Evolutionary conservation across 1,140 invertebrate species (phyloP).

Genomic region (Apocrypta bakeri): DNA sequence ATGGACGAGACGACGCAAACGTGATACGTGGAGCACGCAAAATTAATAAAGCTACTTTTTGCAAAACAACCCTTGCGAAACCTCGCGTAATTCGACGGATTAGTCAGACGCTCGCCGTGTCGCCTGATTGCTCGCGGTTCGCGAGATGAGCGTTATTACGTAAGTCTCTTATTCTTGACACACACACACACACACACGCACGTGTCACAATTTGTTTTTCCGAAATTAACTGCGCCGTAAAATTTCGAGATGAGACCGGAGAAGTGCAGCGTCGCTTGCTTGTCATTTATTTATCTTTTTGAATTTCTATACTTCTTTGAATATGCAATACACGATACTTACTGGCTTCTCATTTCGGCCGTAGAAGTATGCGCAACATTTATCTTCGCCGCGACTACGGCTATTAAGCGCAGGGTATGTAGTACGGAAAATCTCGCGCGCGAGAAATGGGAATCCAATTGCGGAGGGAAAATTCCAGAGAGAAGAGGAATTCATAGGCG

Average conservation of each 20-base stretch:
- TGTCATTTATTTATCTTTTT: too few species aligned
- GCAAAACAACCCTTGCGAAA: not conserved
- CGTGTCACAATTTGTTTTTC: too few species aligned
- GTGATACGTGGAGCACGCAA: not conserved
- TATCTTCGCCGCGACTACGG: not conserved
- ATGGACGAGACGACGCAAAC: not conserved
- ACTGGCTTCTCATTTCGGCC: conserved; percentile 18
- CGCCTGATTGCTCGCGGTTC: not conserved
- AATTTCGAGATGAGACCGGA: too few species aligned
- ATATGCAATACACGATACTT: too few species aligned
- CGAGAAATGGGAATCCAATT: not conserved
- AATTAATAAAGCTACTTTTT: not conserved
- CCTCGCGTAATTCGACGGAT: not conserved
- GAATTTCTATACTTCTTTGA: too few species aligned
- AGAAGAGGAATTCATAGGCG: not conserved
- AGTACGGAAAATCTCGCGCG: not conserved
- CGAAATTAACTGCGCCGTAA: too few species aligned
- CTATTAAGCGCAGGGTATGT: not conserved
- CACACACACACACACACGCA: too few species aligned
- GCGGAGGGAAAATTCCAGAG: not conserved
- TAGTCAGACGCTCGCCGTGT: not conserved
- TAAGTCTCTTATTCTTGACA: not conserved
- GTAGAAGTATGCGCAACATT: not conserved
- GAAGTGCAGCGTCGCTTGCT: too few species aligned
- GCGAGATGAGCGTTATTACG: too few species aligned